Conservation (phyloP, 2,888 invertebrate genomes). For the Yponomeuta cagnagella region DNA sequence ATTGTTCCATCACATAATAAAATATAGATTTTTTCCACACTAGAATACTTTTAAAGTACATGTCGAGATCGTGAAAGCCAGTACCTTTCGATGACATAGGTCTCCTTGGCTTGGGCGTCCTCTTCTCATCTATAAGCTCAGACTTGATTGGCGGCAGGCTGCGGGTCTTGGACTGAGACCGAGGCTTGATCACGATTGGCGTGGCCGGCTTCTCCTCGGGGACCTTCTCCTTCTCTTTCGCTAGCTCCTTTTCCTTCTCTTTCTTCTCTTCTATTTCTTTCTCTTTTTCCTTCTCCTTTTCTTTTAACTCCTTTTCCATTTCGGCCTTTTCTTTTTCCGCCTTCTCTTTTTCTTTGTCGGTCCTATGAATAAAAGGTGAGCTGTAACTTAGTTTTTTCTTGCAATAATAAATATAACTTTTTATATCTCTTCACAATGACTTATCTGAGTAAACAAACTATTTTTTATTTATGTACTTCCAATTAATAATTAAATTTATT, state of each 20-base stretch:
- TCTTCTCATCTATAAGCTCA: slow-evolving; percentile 45
- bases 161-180: slow-evolving; percentile 60
- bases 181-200: slow-evolving; percentile 44
- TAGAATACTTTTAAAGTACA: too few species aligned
- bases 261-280: slow-evolving; percentile 29
- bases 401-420: too few species aligned
- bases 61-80: too few species aligned
- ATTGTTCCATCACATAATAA: too few species aligned
- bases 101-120: slow-evolving; percentile 49
- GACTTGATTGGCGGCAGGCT: slow-evolving; percentile 43
- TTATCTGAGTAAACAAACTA: too few species aligned
- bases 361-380: background rate
- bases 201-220: slow-evolving; percentile 32
- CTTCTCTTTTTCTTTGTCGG: slow-evolving; percentile 46
- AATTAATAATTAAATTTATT: too few species aligned
- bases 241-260: slow-evolving; percentile 26
- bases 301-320: slow-evolving; percentile 36
- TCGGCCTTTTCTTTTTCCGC: slow-evolving; percentile 35
- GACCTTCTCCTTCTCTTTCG: slow-evolving; percentile 32
- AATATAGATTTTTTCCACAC: too few species aligned
- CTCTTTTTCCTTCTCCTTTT: slow-evolving; percentile 23
- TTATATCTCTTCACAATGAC: too few species aligned
- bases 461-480: too few species aligned
- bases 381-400: slow-evolving; percentile 26
- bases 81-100: slow-evolving; percentile 56